Evolutionary conservation across 2,888 invertebrate species (phyloP).

Genomic region (Syrphus vitripennis): DNA sequence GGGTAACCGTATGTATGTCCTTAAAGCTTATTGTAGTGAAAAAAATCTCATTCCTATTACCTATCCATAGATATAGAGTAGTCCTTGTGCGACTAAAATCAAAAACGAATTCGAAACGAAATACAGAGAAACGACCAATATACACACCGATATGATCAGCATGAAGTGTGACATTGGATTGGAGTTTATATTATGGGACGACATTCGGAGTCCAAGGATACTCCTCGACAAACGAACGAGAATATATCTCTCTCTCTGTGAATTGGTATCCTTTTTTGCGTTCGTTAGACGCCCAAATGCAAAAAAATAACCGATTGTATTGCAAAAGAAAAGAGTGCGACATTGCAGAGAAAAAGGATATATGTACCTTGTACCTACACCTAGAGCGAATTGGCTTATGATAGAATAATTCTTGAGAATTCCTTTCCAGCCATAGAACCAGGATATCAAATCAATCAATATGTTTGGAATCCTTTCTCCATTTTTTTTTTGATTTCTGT

Average conservation of each 20-base stretch:
- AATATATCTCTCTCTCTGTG: conserved; percentile 38
- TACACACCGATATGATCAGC: conserved; percentile 59
- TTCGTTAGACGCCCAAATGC: conserved; percentile 32
- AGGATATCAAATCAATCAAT: conserved; percentile 56
- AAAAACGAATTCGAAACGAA: conserved; percentile 50
- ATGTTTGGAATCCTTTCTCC: neutral
- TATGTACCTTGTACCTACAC: conserved; percentile 5
- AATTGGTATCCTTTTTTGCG: conserved; percentile 46
- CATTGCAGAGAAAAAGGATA: conserved; percentile 21
- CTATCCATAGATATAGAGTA: neutral
- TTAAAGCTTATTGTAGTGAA: conserved; percentile 35
- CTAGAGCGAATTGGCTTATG: conserved; percentile 34
- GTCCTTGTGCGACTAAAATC: conserved; percentile 48
- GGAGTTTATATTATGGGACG: conserved; percentile 7
- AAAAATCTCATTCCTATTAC: neutral
- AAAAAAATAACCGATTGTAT: conserved; percentile 4
- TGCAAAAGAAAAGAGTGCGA: conserved; percentile 9
- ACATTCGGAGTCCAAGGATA: conserved; percentile 28
- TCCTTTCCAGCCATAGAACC: neutral
- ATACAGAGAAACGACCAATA: conserved; percentile 32
- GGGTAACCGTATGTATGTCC: conserved; percentile 37
- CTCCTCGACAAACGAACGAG: conserved; percentile 49
- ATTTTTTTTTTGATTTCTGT: neutral
- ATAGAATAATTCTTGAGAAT: conserved; percentile 27
- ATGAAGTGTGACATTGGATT: conserved; percentile 63